Conservation (phyloP, 2,797 vertebrate genomes). For the Valencia hispanica region DNA sequence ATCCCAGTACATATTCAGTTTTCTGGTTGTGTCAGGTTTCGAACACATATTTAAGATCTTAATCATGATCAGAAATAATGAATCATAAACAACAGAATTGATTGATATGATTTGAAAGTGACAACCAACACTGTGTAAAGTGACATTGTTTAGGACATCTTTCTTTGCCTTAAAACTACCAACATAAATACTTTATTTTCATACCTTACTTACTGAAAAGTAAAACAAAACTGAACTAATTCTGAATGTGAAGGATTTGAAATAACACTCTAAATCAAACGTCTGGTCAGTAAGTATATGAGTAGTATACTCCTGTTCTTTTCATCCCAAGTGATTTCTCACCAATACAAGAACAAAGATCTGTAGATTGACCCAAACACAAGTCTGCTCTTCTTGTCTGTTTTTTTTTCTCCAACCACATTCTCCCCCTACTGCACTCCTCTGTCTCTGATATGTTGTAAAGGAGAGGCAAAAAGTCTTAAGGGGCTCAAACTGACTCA, state of each 20-base stretch:
- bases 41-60: not conserved
- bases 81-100: not conserved
- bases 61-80: not conserved
- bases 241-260: slow-evolving; percentile 17
- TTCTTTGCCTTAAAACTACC: not conserved
- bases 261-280: slow-evolving; percentile 23
- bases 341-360: slow-evolving; percentile 57
- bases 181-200: not conserved
- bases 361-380: slow-evolving; percentile 51
- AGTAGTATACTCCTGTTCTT: slow-evolving; percentile 50
- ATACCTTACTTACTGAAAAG: slow-evolving; percentile 22
- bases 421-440: slow-evolving; percentile 29
- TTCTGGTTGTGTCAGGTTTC: not conserved
- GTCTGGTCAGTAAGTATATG: slow-evolving; percentile 41
- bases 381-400: slow-evolving; percentile 25
- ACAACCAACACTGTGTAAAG: not conserved
- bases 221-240: slow-evolving; percentile 43
- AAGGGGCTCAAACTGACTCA: slow-evolving; percentile 71
- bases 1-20: not conserved
- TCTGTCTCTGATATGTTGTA: slow-evolving; percentile 54
- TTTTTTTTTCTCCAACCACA: slow-evolving; percentile 8
- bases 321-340: slow-evolving; percentile 54
- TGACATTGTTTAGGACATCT: not conserved
- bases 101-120: not conserved
- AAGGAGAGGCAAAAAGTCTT: slow-evolving; percentile 53